Evolutionary conservation across 92 coral and sea anemone species (phyloP), one percentile per base, ranked within the genome.

Genomic region (Phenganax marumi): DNA sequence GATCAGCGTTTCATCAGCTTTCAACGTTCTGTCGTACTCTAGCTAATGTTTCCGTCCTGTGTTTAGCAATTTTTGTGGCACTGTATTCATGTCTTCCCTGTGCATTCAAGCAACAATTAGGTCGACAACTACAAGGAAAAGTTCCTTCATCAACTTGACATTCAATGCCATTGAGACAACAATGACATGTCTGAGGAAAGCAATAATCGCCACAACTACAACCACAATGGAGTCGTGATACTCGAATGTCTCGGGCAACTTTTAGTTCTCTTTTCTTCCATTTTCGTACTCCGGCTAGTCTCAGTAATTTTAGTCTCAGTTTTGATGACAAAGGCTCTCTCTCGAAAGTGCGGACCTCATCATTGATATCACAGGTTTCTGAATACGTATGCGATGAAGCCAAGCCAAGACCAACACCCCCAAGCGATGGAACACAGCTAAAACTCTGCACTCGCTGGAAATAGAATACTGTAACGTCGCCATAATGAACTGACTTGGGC

Each of bases 101-200:
- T 22, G 72, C 58, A 61, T 95, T 95, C 65, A 92, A 88, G 66
- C 98, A 95, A 60, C 92, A 88, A 65, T 88, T 89, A 53, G 89
- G 89, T 55, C 82, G 91, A 86, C 98, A 95, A 14, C 97, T 92
- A 61, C 98, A 95, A 1, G 98, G 98, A 80, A 92, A 95, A 25
- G 93, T 91, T 6, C 98, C 98, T 68, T 92, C 93, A 80, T 95
- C 98, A 26, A 92, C 98, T 60, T 95, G 98, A 77, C 98, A 95
- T 19, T 91, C 93, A 16, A 95, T 92, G 58, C 97, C 98, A 86
- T 93, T 95, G 25, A 92, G 84, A 71, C 88, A 88, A 84, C 98
- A 95, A 79, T 90, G 91, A 69, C 98, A 95, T 25, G 97, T 92
- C 76, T 90, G 86, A 50, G 98, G 96, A 26, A 87, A 93, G 80